Conservation (phyloP, 2,888 invertebrate species). For the Argyra leucocephala region DNA sequence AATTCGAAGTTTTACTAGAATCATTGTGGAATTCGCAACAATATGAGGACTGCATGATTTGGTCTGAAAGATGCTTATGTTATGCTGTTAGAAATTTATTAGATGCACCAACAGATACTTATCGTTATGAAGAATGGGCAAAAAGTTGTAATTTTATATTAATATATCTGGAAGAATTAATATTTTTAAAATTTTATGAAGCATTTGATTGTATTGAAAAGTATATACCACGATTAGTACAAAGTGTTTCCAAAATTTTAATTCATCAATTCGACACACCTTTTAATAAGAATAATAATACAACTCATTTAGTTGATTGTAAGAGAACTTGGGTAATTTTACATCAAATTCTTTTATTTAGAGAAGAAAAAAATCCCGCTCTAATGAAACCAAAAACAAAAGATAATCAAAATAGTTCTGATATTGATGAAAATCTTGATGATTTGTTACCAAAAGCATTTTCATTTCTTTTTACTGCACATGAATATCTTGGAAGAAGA, state of each 20-base stretch:
- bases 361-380: conserved; percentile 60
- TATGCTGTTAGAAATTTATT: conserved; percentile 61
- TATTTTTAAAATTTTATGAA: conserved; percentile 47
- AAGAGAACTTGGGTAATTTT: conserved; percentile 75
- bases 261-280: conserved; percentile 65
- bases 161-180: conserved; percentile 45
- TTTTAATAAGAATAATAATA: conserved; percentile 50
- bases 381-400: conserved; percentile 35
- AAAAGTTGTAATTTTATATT: conserved; percentile 42
- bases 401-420: conserved; percentile 27
- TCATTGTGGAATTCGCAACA: conserved; percentile 56
- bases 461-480: conserved; percentile 68
- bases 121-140: conserved; percentile 44
- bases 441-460: conserved; percentile 60
- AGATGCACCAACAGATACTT: conserved; percentile 39
- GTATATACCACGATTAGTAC: conserved; percentile 57
- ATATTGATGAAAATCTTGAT: conserved; percentile 45
- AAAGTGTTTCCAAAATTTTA: conserved; percentile 65
- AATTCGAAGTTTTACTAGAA: conserved; percentile 50
- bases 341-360: conserved; percentile 63
- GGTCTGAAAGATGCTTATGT: conserved; percentile 67
- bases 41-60: conserved; percentile 58
- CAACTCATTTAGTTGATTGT: conserved; percentile 58
- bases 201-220: conserved; percentile 48
- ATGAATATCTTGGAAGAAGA: conserved; percentile 71